Percentiles rank a stretch among this genome's conserved stretches.
Evolutionary conservation across 2,797 vertebrate species (phyloP).

Genomic region (Sebastes diaconus): DNA sequence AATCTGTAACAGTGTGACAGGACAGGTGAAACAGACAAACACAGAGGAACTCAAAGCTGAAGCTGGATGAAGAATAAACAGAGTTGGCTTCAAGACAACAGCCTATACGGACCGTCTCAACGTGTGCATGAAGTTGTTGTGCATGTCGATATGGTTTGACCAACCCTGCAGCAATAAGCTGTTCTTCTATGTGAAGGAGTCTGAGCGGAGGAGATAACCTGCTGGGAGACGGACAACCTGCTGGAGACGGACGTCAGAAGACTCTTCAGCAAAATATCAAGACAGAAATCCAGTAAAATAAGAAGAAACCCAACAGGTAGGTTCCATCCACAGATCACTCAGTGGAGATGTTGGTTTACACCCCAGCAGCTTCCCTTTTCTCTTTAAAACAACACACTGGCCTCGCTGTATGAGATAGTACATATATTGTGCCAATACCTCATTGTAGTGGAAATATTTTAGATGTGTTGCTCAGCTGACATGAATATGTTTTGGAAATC

Average conservation of each 20-base stretch:
- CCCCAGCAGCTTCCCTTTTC: neutral
- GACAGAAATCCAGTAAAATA: conserved; percentile 13
- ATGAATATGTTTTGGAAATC: neutral
- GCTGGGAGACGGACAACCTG: neutral
- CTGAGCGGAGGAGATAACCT: neutral
- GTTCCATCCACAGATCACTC: neutral
- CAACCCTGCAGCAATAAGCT: neutral
- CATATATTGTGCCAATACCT: neutral
- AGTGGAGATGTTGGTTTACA: neutral
- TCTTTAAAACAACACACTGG: neutral
- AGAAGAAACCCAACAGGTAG: conserved; percentile 36
- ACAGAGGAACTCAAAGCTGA: neutral
- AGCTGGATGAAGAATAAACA: neutral
- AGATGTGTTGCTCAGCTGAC: neutral
- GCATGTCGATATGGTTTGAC: neutral
- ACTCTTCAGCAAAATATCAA: conserved; percentile 4
- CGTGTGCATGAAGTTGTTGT: neutral
- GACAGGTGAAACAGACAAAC: neutral
- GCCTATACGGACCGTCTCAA: neutral
- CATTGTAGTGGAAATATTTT: neutral
- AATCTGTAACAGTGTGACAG: neutral
- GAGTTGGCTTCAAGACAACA: neutral
- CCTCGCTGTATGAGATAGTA: neutral
- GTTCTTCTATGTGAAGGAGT: neutral
- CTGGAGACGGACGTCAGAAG: neutral